Conservation (phyloP, 2,888 invertebrate genomes). For the Clepsis dumicolana region DNA sequence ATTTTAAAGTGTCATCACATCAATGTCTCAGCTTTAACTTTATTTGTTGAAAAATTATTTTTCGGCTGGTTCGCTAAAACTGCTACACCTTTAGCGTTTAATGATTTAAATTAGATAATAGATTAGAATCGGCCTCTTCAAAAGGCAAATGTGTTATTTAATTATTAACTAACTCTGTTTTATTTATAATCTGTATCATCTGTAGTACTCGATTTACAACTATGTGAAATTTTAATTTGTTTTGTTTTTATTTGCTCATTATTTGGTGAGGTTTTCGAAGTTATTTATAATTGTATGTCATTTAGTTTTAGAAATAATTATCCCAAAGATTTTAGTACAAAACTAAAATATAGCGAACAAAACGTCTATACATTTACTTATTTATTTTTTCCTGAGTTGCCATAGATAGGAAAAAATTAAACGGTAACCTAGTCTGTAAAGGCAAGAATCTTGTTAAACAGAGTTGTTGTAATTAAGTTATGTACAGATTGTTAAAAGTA, state of each 20-base stretch:
- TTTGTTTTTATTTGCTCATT: background rate
- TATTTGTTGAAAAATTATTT: too few species aligned
- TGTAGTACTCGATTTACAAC: background rate
- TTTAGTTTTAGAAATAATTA: constrained; percentile 32
- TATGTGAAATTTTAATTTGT: background rate
- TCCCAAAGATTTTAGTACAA: constrained; percentile 57
- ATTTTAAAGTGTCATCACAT: constrained; percentile 14
- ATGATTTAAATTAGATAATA: background rate
- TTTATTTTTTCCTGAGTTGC: constrained; percentile 24
- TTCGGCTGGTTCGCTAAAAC: too few species aligned
- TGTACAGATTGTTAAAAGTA: constrained; percentile 40
- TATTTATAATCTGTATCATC: background rate
- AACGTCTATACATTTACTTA: constrained; percentile 16
- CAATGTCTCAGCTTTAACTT: constrained; percentile 15
- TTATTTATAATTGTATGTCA: constrained; percentile 13
- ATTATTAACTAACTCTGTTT: background rate
- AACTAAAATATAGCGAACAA: constrained; percentile 33
- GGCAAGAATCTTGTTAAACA: constrained; percentile 12
- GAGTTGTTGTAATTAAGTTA: constrained; percentile 29
- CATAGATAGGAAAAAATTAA: constrained; percentile 7
- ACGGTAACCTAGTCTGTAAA: background rate
- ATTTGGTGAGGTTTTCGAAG: background rate
- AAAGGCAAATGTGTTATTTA: too few species aligned
- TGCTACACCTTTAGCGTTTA: background rate
- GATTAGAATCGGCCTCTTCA: too few species aligned